phyloP scores from a whole-genome alignment of 2,797 vertebrate species.

The Sebastes flavidus region DNA sequence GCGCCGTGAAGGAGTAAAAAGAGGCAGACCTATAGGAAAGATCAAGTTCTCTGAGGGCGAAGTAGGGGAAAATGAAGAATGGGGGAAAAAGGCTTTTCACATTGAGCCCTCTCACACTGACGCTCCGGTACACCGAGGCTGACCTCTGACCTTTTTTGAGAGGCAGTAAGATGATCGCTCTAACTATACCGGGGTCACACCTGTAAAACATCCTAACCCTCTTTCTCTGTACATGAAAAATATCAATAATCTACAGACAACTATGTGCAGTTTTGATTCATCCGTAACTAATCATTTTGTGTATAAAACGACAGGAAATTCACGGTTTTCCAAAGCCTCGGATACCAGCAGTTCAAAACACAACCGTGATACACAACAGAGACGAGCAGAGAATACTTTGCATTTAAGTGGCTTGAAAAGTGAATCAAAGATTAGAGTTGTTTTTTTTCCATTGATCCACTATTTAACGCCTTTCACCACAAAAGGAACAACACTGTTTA shows the following conservation, averaged over 20 bases:
- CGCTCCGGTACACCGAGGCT: background rate
- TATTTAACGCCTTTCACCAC: background rate
- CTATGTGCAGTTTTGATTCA: fast-evolving
- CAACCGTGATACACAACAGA: background rate
- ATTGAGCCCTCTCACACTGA: background rate
- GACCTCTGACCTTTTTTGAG: conserved; percentile 57
- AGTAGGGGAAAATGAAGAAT: background rate
- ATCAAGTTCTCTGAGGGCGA: background rate
- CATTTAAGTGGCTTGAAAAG: background rate
- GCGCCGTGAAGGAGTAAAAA: background rate
- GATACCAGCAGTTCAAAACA: background rate
- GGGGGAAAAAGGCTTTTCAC: background rate
- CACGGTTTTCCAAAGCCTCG: background rate
- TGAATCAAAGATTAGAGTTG: background rate
- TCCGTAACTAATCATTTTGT: background rate
- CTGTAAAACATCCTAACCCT: background rate
- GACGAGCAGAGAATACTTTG: background rate
- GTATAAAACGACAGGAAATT: background rate
- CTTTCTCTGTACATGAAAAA: background rate
- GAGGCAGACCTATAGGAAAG: background rate
- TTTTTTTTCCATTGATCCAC: background rate
- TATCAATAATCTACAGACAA: background rate
- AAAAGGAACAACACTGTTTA: background rate
- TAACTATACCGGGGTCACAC: background rate
- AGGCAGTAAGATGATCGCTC: background rate